Evolutionary conservation across 2,888 invertebrate genomes (phyloP).

Genomic region (Lymantria dispar): DNA sequence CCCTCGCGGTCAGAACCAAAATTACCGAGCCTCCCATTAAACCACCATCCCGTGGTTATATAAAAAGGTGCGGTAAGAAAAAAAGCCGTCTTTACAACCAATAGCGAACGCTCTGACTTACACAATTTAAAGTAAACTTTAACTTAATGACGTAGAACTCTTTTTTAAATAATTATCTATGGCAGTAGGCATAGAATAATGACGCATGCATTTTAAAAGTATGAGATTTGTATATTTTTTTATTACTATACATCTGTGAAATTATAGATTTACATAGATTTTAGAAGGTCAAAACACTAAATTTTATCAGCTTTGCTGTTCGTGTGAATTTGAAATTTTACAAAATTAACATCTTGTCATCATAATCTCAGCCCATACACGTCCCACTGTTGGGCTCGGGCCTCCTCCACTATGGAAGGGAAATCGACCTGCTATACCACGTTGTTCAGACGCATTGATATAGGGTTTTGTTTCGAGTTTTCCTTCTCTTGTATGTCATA

Average conservation of each 20-base stretch:
- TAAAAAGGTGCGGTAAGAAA: constrained; percentile 57
- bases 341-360: too few relatives aligned
- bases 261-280: constrained; percentile 23
- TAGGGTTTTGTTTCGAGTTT: too few relatives aligned
- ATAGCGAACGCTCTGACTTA: constrained; percentile 38
- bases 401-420: too few relatives aligned
- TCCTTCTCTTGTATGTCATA: too few relatives aligned
- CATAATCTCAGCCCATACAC: too few relatives aligned
- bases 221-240: constrained; percentile 27
- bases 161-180: constrained; percentile 13
- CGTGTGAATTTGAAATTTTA: too few relatives aligned
- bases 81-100: constrained; percentile 64
- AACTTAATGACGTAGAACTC: constrained; percentile 8
- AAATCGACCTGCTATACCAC: too few relatives aligned
- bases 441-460: too few relatives aligned
- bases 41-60: constrained; percentile 71
- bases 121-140: constrained; percentile 40
- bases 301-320: too few relatives aligned
- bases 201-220: constrained; percentile 37
- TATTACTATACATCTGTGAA: constrained; percentile 11
- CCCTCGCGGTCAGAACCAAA: constrained; percentile 47
- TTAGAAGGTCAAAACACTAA: too few relatives aligned
- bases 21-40: constrained; percentile 72
- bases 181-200: constrained; percentile 31
- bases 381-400: too few relatives aligned